Evolutionary conservation across 2,888 invertebrate genomes (phyloP), one percentile per base, ranked within the genome.

Genomic region (Podabrus alpinus): DNA sequence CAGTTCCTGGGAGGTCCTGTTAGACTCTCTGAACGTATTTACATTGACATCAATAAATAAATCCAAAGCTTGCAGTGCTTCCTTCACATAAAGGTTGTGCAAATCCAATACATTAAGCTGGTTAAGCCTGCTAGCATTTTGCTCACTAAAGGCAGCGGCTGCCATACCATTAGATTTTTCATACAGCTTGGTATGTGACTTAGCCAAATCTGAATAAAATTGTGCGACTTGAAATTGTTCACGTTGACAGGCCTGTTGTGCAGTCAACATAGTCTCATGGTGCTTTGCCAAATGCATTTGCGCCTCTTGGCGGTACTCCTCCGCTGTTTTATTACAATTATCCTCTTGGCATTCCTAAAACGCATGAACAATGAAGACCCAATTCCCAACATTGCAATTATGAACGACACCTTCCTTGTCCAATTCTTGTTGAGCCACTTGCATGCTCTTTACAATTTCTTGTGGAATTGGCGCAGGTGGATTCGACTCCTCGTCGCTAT

Each of bases 11-110:
- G 69, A 16, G 4, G 59, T 64, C 79, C 83, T 88, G 78, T 80
- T 86, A 82, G 82, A 86, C 80, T 81, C 85, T 16, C 85, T 85
- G 59, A 94, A 82, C 29, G 88, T 87, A 15, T 88, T 87, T 1
- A 94, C 92, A 79, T 93, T 92, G 2, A 88, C 87, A 82, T 94
- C 94, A 0, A 95, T 83, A 83, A 94, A 95, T 7, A 93, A 81
- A 79, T 94, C 94, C 13, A 95, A 81, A 0, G 92, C 89, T 68
- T 91, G 89, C 17, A 92, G 86, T 0, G 96, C 96, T 85, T 96
- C 96, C 15, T 89, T 87, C 0, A 94, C 93, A 79, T 91, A 92
- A 59, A 96, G 87, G 83, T 91, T 93, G 85, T 97, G 97, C 1
- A 97, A 88, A 85, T 97, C 97, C 10, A 97, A 86, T 0, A 92